Evolutionary conservation across 2,888 invertebrate genomes (phyloP).

Genomic region (Papilio elwesi): DNA sequence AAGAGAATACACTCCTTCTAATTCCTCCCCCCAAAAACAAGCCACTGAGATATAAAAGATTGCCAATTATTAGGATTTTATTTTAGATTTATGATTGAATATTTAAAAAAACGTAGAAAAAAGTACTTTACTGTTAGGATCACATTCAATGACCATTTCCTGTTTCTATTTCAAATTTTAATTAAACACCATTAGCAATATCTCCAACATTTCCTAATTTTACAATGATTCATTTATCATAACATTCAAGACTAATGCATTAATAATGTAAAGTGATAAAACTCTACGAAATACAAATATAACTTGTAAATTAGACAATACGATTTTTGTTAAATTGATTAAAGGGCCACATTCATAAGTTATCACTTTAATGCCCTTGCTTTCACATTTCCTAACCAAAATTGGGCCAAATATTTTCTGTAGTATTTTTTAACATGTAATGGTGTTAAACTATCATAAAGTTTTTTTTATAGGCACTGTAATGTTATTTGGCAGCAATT

Average conservation of each 20-base stretch:
- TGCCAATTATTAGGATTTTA: too few relatives aligned
- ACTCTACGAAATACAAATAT: not conserved
- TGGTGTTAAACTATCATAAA: constrained; percentile 30
- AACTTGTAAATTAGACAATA: constrained; percentile 19
- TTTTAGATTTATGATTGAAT: too few relatives aligned
- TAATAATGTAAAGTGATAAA: constrained; percentile 27
- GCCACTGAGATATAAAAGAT: too few relatives aligned
- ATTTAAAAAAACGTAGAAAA: not conserved
- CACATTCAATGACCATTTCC: not conserved
- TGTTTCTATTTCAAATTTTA: not conserved
- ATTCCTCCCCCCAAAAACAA: too few relatives aligned
- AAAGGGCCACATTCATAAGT: constrained; percentile 3
- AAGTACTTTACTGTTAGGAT: not conserved
- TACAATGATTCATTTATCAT: constrained; percentile 21
- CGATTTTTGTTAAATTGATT: constrained; percentile 13
- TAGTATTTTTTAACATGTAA: not conserved
- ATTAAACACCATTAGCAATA: constrained; percentile 11
- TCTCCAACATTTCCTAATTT: not conserved
- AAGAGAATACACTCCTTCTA: too few relatives aligned
- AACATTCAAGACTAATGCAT: constrained; percentile 26
- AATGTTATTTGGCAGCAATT: constrained; percentile 38
- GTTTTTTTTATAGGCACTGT: constrained; percentile 30
- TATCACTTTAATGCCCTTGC: constrained; percentile 37
- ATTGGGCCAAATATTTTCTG: constrained; percentile 26
- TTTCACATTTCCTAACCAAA: constrained; percentile 40